phyloP scores from a whole-genome alignment of 2,797 vertebrate genomes.

The Arnoldichthys spilopterus region DNA sequence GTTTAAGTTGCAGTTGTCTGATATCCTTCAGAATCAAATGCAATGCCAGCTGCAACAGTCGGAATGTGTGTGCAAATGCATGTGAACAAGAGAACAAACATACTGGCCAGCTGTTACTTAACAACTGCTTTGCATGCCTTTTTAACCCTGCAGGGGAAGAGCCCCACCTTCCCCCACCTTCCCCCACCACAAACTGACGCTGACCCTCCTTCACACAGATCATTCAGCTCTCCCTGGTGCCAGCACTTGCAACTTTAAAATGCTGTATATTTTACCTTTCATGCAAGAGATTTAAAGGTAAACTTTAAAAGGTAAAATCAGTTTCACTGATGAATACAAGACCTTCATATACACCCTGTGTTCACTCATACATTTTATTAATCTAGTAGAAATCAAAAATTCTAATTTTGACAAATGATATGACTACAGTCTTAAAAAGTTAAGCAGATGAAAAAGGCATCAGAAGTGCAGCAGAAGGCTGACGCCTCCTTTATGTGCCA shows the following conservation, averaged over 20 bases:
- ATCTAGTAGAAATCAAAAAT: no score
- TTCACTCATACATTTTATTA: no score
- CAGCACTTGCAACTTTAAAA: not conserved
- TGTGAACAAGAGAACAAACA: constrained; percentile 1
- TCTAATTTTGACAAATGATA: no score
- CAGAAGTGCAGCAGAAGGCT: not conserved
- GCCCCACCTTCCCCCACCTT: not conserved
- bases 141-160: constrained; percentile 31
- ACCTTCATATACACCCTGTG: no score
- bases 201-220: constrained; percentile 23
- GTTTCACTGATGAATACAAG: no score
- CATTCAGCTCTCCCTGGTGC: constrained; percentile 10
- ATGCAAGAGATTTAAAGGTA: no score
- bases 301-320: no score
- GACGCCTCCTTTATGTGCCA: not conserved
- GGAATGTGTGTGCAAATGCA: constrained; percentile 22
- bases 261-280: no score
- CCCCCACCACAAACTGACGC: constrained; percentile 3
- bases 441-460: no score
- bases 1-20: not conserved
- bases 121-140: constrained; percentile 53
- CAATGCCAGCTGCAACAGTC: constrained; percentile 3
- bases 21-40: not conserved
- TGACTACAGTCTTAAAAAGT: no score
- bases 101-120: constrained; percentile 51